Conservation (phyloP, 2,113 vertebrate species). For the Chunga burmeisteri region DNA sequence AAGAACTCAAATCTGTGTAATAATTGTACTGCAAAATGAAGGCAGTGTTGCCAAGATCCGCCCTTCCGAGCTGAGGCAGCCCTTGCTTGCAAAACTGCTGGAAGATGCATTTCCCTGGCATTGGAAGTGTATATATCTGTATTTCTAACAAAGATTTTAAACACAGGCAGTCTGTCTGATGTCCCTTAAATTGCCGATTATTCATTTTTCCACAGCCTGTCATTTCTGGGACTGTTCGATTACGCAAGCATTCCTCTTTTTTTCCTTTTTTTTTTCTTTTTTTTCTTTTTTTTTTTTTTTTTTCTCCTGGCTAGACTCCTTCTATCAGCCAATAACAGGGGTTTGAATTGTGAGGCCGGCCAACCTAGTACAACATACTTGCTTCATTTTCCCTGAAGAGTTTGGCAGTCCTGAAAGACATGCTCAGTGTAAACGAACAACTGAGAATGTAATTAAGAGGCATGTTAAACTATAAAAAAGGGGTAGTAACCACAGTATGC, state of each 20-base stretch:
- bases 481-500: constrained; percentile 54
- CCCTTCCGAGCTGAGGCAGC: constrained; percentile 1
- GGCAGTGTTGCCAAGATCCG: constrained; percentile 9
- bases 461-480: constrained; percentile 64
- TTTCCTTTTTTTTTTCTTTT: neutral
- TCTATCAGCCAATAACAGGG: neutral
- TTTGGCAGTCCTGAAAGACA: constrained; percentile 61
- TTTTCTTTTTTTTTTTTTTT: neutral
- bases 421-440: constrained; percentile 57
- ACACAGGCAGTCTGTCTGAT: neutral
- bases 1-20: neutral
- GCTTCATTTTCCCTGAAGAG: constrained; percentile 42
- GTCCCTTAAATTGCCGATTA: neutral
- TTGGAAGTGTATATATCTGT: neutral
- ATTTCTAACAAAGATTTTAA: constrained; percentile 22
- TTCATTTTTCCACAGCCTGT: neutral
- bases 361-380: constrained; percentile 5
- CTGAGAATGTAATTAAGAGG: constrained; percentile 61
- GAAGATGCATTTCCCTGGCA: neutral
- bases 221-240: constrained; percentile 31
- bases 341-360: constrained; percentile 28
- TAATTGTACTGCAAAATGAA: neutral
- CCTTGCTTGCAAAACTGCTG: constrained; percentile 2
- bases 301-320: neutral
- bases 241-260: neutral